Conservation (phyloP, 2,797 vertebrate species). For the Margarornis squamiger region DNA sequence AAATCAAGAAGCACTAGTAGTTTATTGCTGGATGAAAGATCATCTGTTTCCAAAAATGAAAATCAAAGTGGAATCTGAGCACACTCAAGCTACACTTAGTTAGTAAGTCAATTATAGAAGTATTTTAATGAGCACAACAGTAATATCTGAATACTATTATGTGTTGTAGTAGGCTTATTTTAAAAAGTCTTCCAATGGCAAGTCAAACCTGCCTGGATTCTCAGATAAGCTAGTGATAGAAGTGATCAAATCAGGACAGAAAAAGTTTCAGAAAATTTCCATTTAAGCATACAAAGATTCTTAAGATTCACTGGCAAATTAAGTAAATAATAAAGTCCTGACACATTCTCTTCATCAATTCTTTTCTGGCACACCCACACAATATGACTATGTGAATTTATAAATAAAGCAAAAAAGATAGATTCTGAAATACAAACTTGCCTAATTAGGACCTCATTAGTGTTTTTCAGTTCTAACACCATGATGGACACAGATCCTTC, state of each 20-base stretch:
- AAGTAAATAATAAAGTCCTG: background rate
- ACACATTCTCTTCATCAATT: background rate
- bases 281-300: background rate
- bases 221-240: background rate
- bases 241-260: background rate
- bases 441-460: slow-evolving; percentile 87
- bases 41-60: background rate
- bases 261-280: background rate
- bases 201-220: background rate
- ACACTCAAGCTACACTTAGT: background rate
- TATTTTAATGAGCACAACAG: background rate
- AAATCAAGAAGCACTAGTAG: background rate
- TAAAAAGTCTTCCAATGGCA: background rate
- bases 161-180: background rate
- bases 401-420: background rate
- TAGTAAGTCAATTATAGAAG: background rate
- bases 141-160: background rate
- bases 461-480: slow-evolving; percentile 84
- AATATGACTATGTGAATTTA: background rate
- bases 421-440: slow-evolving; percentile 56
- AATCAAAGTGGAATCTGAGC: background rate
- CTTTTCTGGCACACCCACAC: background rate
- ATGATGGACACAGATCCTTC: slow-evolving; percentile 88
- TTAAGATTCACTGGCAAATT: background rate
- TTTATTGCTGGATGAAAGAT: background rate